Evolutionary conservation across 2,888 invertebrate species (phyloP).

Genomic region (Steromphala cineraria): DNA sequence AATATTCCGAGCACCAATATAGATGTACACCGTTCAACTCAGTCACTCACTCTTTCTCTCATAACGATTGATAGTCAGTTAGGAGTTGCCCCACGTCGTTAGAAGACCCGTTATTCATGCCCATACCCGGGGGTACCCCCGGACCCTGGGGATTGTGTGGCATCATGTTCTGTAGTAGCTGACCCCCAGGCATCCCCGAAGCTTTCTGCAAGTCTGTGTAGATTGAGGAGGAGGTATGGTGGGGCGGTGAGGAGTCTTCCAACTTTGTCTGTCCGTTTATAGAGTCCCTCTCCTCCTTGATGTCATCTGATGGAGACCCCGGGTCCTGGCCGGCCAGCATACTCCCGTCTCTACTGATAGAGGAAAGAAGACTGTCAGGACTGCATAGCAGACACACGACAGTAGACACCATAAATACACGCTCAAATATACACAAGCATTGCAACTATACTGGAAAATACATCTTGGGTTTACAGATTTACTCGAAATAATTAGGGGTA

Average conservation of each 20-base stretch:
- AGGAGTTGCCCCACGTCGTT: conserved; percentile 51
- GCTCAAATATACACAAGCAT: no score
- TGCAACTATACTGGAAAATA: no score
- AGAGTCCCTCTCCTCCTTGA: conserved; percentile 64
- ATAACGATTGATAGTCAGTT: conserved; percentile 54
- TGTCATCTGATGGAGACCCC: conserved; percentile 52
- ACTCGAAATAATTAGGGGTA: neutral
- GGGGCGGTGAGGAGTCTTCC: conserved; percentile 52
- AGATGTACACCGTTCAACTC: neutral
- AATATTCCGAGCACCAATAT: neutral
- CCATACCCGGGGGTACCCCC: conserved; percentile 26
- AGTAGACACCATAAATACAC: no score
- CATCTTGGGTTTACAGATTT: neutral
- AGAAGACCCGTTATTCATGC: conserved; percentile 43
- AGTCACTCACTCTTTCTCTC: conserved; percentile 29
- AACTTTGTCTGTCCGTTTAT: conserved; percentile 63
- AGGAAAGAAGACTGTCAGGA: conserved; percentile 16
- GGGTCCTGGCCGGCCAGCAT: conserved; percentile 34
- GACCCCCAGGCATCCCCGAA: conserved; percentile 18
- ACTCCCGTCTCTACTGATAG: conserved; percentile 24
- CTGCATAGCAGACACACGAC: neutral
- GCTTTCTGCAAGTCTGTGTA: conserved; percentile 66
- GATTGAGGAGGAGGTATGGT: conserved; percentile 40
- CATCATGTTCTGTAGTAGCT: conserved; percentile 9
- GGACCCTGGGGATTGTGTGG: neutral